Percentiles rank a stretch among this genome's conserved stretches.
Conservation (phyloP, 1,140 invertebrate genomes). For the Macrocentrus cingulum region DNA sequence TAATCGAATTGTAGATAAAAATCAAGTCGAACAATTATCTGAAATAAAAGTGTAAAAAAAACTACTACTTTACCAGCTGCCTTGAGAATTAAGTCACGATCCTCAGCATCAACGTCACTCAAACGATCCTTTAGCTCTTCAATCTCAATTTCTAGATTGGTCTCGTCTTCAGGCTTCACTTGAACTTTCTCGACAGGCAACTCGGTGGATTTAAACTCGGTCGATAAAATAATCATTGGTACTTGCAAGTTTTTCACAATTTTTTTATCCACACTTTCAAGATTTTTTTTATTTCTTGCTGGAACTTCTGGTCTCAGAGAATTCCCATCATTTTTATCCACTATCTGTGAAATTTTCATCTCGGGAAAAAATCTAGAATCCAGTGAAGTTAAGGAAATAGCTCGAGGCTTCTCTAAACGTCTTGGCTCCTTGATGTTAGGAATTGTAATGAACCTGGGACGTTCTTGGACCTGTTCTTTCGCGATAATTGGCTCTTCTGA, state of each 20-base stretch:
- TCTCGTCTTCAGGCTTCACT: slow-evolving; percentile 29
- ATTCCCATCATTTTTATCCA: slow-evolving; percentile 39
- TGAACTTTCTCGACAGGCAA: not conserved
- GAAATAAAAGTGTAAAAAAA: not conserved
- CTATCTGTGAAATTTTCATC: slow-evolving; percentile 30
- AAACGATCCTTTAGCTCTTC: slow-evolving; percentile 40
- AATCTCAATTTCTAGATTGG: slow-evolving; percentile 38
- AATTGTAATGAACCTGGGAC: slow-evolving; percentile 50
- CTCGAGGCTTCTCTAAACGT: slow-evolving; percentile 24
- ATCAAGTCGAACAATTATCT: not conserved
- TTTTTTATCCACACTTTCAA: not conserved
- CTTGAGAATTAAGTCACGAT: slow-evolving; percentile 49
- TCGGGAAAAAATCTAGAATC: slow-evolving; percentile 36
- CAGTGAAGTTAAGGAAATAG: slow-evolving; percentile 26
- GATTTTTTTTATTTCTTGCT: slow-evolving; percentile 20
- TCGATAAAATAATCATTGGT: not conserved
- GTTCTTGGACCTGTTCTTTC: slow-evolving; percentile 25
- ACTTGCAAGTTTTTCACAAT: not conserved
- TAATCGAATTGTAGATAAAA: not conserved
- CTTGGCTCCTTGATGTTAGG: slow-evolving; percentile 53
- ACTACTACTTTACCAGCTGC: slow-evolving; percentile 50
- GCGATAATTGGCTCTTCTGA: slow-evolving; percentile 31
- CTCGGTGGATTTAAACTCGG: not conserved
- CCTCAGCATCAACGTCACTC: slow-evolving; percentile 44
- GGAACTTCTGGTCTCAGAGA: slow-evolving; percentile 26